Conservation (phyloP, 2,888 invertebrate genomes). For the Brachycybe producta region DNA sequence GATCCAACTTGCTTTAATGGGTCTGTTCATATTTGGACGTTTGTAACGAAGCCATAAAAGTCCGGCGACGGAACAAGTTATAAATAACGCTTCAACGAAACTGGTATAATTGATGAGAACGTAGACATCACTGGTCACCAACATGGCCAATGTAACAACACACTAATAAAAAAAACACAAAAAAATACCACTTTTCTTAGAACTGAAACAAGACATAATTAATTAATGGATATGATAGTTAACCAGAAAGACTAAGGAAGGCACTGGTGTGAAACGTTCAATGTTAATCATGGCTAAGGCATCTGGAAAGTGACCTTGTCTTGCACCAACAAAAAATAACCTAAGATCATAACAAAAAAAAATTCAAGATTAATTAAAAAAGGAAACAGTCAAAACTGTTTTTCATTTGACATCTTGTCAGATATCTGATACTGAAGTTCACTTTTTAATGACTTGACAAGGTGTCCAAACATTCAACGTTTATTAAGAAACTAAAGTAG, state of each 20-base stretch:
- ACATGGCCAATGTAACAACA: constrained; percentile 61
- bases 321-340: constrained; percentile 76
- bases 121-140: constrained; percentile 71
- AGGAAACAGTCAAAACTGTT: constrained; percentile 8
- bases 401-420: not conserved
- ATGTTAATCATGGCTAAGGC: constrained; percentile 77
- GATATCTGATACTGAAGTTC: too few species aligned
- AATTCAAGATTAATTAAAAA: constrained; percentile 8
- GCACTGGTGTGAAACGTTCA: constrained; percentile 66
- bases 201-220: constrained; percentile 15
- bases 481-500: too few species aligned
- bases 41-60: constrained; percentile 70
- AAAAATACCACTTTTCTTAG: not conserved
- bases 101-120: constrained; percentile 79
- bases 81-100: constrained; percentile 81
- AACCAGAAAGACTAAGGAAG: constrained; percentile 75
- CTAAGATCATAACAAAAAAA: constrained; percentile 36
- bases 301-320: constrained; percentile 71
- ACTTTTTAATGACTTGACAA: too few species aligned
- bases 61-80: constrained; percentile 68
- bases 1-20: too few species aligned
- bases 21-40: constrained; percentile 58
- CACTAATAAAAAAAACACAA: constrained; percentile 48
- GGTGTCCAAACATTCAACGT: too few species aligned
- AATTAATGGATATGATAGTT: too few species aligned